Conservation (phyloP, 2,888 invertebrate genomes). For the Busseola fusca region DNA sequence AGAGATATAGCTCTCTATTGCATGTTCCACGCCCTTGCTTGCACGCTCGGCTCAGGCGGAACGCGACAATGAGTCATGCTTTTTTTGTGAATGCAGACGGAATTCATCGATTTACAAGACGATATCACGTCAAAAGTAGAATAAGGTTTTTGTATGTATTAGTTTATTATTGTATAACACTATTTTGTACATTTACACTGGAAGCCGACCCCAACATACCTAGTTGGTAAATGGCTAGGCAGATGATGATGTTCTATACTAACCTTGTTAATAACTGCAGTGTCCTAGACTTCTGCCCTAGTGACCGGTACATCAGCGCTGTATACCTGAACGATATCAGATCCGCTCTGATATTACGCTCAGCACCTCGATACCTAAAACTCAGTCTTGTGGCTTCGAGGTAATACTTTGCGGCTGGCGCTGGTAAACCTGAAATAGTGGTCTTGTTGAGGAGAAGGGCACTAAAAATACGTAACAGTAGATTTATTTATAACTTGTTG, state of each 20-base stretch:
- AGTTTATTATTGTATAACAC: too few relatives aligned
- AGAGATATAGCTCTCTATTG: too few relatives aligned
- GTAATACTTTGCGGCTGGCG: constrained; percentile 80
- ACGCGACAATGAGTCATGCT: too few relatives aligned
- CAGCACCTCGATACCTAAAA: constrained; percentile 75
- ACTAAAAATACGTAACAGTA: not conserved
- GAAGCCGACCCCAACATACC: too few relatives aligned
- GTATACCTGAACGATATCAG: constrained; percentile 90
- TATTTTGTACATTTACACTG: too few relatives aligned
- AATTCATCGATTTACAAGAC: too few relatives aligned
- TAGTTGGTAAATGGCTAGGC: too few relatives aligned
- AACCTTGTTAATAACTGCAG: constrained; percentile 92
- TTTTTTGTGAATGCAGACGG: too few relatives aligned
- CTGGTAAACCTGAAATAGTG: constrained; percentile 72
- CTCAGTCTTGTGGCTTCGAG: constrained; percentile 83
- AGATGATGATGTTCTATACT: constrained; percentile 34
- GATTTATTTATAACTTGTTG: not conserved
- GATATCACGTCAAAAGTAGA: too few relatives aligned
- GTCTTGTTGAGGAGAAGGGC: not conserved
- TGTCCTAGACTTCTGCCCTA: constrained; percentile 91
- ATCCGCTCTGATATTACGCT: constrained; percentile 86
- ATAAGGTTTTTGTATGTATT: too few relatives aligned
- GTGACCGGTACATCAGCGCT: constrained; percentile 90
- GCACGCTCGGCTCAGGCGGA: too few relatives aligned
- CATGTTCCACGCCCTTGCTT: too few relatives aligned